A percentile compares a stretch with the other conserved stretches of the same genome.
These are phyloP conservation scores for Phalanger gymnotis DNA, from an alignment of 2,797 vertebrate genomes.

Conservation along the genomic window DNA sequence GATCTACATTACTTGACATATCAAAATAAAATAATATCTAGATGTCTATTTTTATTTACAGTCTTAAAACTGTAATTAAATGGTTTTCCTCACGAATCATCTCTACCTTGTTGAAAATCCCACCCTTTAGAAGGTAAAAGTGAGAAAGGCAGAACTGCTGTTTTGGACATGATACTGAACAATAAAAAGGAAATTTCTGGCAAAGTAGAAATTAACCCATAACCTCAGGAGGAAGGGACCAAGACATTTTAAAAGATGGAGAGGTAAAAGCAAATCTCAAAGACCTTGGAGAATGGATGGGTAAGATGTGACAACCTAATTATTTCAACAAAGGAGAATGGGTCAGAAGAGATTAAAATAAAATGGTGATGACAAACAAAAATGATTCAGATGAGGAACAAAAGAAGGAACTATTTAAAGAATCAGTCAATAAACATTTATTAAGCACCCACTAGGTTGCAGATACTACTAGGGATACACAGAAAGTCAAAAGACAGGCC, in stretches of 20 bases:
- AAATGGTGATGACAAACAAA: background rate
- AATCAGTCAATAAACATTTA: background rate
- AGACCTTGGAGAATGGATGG: background rate
- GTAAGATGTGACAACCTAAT: background rate
- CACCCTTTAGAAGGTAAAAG: background rate
- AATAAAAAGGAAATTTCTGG: background rate
- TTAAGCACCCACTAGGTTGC: background rate
- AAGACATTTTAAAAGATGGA: background rate
- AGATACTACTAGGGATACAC: background rate
- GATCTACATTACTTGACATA: background rate
- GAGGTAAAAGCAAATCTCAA: background rate
- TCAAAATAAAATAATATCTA: background rate
- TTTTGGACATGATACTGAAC: background rate
- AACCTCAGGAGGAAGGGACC: background rate
- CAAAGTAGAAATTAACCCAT: background rate
- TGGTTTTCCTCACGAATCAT: background rate
- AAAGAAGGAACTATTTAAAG: background rate
- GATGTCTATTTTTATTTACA: background rate
- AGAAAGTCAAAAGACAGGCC: no score
- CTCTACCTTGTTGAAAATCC: background rate
- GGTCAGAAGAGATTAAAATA: background rate
- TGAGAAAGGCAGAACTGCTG: background rate
- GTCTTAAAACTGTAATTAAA: background rate
- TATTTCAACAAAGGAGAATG: background rate
- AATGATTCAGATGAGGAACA: background rate